Percentiles rank a stretch among this genome's conserved stretches.
phyloP scores from a whole-genome alignment of 1,140 invertebrate genomes.

The Bombus superbus region DNA sequence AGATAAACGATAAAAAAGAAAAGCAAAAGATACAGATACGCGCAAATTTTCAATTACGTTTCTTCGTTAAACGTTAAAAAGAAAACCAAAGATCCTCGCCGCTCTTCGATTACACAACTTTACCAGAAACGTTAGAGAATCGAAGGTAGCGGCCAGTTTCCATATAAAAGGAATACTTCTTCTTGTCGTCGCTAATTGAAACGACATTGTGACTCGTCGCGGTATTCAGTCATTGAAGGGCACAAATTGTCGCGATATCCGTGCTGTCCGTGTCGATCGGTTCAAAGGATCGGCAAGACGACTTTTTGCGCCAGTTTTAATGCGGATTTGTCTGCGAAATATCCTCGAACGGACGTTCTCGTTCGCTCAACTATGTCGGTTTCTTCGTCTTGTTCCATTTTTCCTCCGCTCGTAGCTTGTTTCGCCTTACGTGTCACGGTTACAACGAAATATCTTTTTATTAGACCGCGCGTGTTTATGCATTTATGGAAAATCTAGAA shows the following conservation, averaged over 20 bases:
- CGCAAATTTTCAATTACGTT: not conserved
- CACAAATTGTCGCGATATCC: conserved; percentile 43
- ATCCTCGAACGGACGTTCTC: conserved; percentile 19
- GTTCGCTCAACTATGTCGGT: conserved; percentile 30
- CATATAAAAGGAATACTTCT: conserved; percentile 30
- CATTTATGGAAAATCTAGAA: too few species aligned
- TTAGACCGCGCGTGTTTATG: too few species aligned
- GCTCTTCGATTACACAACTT: not conserved
- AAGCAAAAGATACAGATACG: too few species aligned
- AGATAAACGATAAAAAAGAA: too few species aligned
- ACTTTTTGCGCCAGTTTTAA: conserved; percentile 41
- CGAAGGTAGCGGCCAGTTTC: conserved; percentile 24
- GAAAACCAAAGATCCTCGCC: too few species aligned
- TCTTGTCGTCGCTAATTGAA: conserved; percentile 23
- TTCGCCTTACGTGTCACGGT: conserved; percentile 13
- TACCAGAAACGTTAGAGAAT: not conserved
- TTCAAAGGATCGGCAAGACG: conserved; percentile 17
- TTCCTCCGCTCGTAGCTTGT: conserved; percentile 17
- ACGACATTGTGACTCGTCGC: conserved; percentile 3
- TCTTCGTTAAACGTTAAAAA: not conserved
- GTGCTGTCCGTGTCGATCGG: conserved; percentile 43
- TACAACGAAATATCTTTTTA: not conserved
- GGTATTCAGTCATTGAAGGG: conserved; percentile 24
- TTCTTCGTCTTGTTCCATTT: not conserved
- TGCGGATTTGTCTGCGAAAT: conserved; percentile 58